phyloP scores from a whole-genome alignment of 1,140 invertebrate species.

The Neodiprion pinetum region DNA sequence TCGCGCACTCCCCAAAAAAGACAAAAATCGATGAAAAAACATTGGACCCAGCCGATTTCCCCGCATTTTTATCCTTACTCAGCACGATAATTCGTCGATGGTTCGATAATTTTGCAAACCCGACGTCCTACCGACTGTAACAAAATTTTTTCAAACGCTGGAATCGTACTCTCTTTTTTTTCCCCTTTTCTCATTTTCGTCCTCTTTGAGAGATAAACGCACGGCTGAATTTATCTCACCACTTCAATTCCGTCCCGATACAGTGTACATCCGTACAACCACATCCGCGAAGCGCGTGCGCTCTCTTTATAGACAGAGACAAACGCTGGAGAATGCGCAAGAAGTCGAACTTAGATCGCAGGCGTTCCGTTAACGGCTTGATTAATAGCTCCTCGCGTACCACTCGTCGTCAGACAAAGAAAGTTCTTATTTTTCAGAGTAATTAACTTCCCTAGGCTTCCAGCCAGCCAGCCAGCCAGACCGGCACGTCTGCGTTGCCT shows the following conservation, averaged over 20 bases:
- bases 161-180: too few relatives aligned
- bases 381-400: conserved; percentile 27
- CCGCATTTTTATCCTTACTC: not conserved
- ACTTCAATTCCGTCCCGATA: too few relatives aligned
- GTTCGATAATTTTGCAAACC: not conserved
- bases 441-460: conserved; percentile 31
- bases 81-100: not conserved
- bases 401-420: conserved; percentile 8
- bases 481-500: not conserved
- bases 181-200: too few relatives aligned
- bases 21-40: not conserved
- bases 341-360: conserved; percentile 30
- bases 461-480: too few relatives aligned
- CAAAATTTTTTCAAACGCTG: too few relatives aligned
- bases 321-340: conserved; percentile 5
- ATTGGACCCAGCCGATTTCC: not conserved
- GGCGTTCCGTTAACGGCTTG: conserved; percentile 27
- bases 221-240: too few relatives aligned
- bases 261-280: too few relatives aligned
- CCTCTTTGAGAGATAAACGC: too few relatives aligned
- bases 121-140: too few relatives aligned
- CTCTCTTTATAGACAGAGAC: too few relatives aligned
- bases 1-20: not conserved
- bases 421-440: conserved; percentile 32
- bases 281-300: too few relatives aligned